Evolutionary conservation across 1,140 invertebrate genomes (phyloP).

Genomic region (Mya arenaria): DNA sequence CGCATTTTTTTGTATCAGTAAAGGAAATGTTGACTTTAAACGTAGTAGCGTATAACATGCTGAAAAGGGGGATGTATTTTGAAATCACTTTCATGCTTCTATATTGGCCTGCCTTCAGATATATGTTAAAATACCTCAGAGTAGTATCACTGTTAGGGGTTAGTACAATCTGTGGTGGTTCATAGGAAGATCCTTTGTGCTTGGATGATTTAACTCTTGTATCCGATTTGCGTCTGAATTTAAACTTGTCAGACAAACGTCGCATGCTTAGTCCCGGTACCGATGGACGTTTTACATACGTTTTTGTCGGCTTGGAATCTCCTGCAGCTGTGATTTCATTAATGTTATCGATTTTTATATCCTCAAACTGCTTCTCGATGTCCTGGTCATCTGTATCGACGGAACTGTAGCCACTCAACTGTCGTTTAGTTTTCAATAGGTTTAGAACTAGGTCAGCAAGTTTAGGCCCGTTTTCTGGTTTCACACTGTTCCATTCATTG

Average conservation of each 20-base stretch:
- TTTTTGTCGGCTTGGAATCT: no score
- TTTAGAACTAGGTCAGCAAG: slow-evolving; percentile 37
- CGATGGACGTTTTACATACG: no score
- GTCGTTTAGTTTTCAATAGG: slow-evolving; percentile 25
- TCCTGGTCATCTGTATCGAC: slow-evolving; percentile 29
- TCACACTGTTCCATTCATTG: no score
- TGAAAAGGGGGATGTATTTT: no score
- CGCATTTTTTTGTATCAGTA: no score
- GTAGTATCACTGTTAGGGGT: slow-evolving; percentile 9
- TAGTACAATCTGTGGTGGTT: slow-evolving; percentile 28
- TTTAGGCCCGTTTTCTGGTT: neutral
- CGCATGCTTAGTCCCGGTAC: neutral
- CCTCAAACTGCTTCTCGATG: neutral
- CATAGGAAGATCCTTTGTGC: neutral
- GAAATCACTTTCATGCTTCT: no score
- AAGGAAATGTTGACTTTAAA: no score
- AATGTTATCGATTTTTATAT: slow-evolving; percentile 27
- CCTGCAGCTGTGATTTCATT: neutral
- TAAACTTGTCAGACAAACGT: neutral
- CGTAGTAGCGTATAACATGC: no score
- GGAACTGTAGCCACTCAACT: slow-evolving; percentile 19
- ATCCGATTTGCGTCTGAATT: neutral
- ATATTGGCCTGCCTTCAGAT: no score
- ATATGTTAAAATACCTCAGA: slow-evolving; percentile 38
- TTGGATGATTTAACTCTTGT: neutral